A percentile compares a stretch with the other conserved stretches of the same genome.
Evolutionary conservation across 1,140 invertebrate species (phyloP).

Genomic region (Apis cerana): DNA sequence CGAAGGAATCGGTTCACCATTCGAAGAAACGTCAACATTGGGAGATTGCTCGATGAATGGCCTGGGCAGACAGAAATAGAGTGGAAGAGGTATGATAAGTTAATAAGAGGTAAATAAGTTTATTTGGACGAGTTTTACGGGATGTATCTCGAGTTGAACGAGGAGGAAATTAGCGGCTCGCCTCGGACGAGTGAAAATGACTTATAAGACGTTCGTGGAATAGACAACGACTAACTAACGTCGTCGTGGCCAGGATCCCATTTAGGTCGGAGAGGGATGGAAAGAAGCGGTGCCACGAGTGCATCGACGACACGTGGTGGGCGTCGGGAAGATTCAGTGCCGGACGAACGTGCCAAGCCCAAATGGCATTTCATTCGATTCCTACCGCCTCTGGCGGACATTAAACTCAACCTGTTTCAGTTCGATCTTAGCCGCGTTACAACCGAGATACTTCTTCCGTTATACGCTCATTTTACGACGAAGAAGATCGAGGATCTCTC

Average conservation of each 20-base stretch:
- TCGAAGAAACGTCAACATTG: background rate
- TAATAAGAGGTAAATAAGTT: background rate
- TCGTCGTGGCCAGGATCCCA: background rate
- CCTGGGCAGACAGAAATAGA: background rate
- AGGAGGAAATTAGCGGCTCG: constrained; percentile 39
- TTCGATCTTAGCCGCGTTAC: constrained; percentile 55
- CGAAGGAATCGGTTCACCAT: background rate
- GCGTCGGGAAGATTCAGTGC: constrained; percentile 70
- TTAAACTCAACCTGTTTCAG: constrained; percentile 68
- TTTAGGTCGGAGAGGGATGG: constrained; percentile 2
- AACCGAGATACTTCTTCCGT: constrained; percentile 44
- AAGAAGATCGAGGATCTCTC: constrained; percentile 27
- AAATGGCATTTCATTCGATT: constrained; percentile 69
- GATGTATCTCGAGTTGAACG: constrained; percentile 10
- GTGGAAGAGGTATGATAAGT: constrained; percentile 3
- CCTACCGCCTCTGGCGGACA: constrained; percentile 55
- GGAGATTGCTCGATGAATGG: background rate
- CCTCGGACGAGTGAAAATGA: constrained; percentile 47
- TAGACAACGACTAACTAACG: constrained; percentile 29
- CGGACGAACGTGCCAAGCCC: constrained; percentile 61
- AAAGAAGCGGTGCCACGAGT: constrained; percentile 38
- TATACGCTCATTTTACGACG: constrained; percentile 14
- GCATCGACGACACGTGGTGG: constrained; percentile 65
- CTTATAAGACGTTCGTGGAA: constrained; percentile 46
- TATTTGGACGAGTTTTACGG: constrained; percentile 5